Evolutionary conservation across 1,140 invertebrate genomes (phyloP).

Genomic region (Drosophila malerkotliana): DNA sequence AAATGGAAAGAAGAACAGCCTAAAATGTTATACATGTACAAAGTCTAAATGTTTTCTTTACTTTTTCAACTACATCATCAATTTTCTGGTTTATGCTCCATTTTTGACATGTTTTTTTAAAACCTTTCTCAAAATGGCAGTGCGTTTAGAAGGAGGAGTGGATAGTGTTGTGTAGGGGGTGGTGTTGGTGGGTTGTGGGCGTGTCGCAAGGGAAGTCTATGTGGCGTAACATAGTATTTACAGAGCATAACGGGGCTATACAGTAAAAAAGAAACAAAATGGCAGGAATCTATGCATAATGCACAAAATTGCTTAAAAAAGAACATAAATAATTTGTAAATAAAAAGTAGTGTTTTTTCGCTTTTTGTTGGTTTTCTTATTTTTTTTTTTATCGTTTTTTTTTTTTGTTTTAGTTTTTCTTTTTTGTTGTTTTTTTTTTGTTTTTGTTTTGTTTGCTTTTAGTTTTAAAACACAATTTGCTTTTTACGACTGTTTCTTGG

Average conservation of each 20-base stretch:
- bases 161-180: not conserved
- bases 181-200: not conserved
- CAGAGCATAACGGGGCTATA: conserved; percentile 31
- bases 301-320: conserved; percentile 24
- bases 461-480: conserved; percentile 59
- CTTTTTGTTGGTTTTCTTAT: conserved; percentile 39
- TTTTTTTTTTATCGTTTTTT: conserved; percentile 41
- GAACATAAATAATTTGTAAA: conserved; percentile 38
- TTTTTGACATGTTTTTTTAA: conserved; percentile 54
- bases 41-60: conserved; percentile 65
- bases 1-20: conserved; percentile 71
- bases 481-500: conserved; percentile 6
- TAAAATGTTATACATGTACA: conserved; percentile 80
- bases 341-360: conserved; percentile 25
- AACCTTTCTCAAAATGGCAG: conserved; percentile 78
- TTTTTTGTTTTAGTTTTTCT: conserved; percentile 43
- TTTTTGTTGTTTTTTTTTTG: conserved; percentile 40
- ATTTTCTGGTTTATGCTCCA: conserved; percentile 1
- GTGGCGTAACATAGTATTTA: conserved; percentile 28
- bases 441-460: conserved; percentile 19
- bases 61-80: conserved; percentile 3
- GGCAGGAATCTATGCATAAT: conserved; percentile 69
- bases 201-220: not conserved
- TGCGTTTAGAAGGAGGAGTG: conserved; percentile 42
- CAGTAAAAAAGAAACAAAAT: conserved; percentile 47